Conservation (phyloP, 1,140 invertebrate species). For the Homalodisca vitripennis region DNA sequence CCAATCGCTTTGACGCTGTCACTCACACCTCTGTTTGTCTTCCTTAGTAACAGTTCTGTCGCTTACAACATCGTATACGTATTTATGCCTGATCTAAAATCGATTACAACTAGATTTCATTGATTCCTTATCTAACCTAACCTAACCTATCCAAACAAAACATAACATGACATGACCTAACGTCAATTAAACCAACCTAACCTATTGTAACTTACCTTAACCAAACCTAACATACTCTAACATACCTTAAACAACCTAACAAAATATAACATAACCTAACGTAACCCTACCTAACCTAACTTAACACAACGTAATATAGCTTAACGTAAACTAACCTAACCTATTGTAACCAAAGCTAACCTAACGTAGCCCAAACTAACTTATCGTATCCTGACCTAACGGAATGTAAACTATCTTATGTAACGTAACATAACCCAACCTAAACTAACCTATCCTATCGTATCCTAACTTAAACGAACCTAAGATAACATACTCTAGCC, state of each 20-base stretch:
- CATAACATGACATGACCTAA: not conserved
- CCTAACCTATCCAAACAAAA: not conserved
- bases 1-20: no score
- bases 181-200: not conserved
- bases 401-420: not conserved
- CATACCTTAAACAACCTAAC: not conserved
- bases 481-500: not conserved
- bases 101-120: no score
- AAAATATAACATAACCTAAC: no score
- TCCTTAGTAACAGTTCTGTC: no score
- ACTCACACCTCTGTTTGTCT: no score
- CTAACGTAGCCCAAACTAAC: not conserved
- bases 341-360: not conserved
- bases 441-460: not conserved
- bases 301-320: not conserved
- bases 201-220: not conserved
- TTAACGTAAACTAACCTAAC: not conserved
- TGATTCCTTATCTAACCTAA: not conserved
- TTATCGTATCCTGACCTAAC: not conserved
- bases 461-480: not conserved
- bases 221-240: not conserved
- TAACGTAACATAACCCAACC: not conserved
- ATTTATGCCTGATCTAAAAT: no score
- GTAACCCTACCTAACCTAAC: not conserved
- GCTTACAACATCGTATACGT: no score